These are phyloP conservation scores for Atrichornis clamosus DNA, from an alignment of 2,113 vertebrate species.

Conservation along the genomic window DNA sequence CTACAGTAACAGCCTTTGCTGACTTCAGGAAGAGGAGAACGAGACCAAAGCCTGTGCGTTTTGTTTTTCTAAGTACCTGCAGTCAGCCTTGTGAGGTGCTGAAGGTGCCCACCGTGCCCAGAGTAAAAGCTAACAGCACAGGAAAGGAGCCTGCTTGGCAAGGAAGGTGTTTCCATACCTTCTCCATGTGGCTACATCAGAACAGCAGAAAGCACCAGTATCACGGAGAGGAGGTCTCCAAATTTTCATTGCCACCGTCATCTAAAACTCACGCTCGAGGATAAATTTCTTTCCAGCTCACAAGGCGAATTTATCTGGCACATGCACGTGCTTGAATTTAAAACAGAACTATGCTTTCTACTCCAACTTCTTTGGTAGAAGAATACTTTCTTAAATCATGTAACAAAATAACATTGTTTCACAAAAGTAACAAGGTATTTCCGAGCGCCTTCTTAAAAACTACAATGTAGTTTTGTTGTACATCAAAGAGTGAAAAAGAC, in stretches of 20 bases:
- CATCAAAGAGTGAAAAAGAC: neutral
- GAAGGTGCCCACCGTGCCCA: neutral
- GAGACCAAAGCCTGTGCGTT: neutral
- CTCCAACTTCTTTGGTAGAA: neutral
- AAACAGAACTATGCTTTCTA: neutral
- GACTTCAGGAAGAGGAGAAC: neutral
- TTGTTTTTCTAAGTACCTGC: neutral
- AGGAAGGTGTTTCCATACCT: neutral
- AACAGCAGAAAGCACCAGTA: neutral
- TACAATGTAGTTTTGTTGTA: neutral
- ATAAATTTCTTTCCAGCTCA: neutral
- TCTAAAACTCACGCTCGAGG: neutral
- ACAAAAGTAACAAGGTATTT: neutral
- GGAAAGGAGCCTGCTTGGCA: neutral
- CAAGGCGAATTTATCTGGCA: neutral
- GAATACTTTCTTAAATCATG: neutral
- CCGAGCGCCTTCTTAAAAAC: neutral
- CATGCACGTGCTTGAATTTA: neutral
- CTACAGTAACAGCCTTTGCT: neutral
- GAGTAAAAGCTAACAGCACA: neutral
- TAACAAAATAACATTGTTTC: neutral
- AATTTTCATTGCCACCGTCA: neutral
- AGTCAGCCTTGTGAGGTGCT: neutral
- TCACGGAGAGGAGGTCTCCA: neutral
- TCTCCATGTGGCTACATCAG: neutral